phyloP scores from a whole-genome alignment of 2,113 vertebrate species.

The Stictonetta naevosa region DNA sequence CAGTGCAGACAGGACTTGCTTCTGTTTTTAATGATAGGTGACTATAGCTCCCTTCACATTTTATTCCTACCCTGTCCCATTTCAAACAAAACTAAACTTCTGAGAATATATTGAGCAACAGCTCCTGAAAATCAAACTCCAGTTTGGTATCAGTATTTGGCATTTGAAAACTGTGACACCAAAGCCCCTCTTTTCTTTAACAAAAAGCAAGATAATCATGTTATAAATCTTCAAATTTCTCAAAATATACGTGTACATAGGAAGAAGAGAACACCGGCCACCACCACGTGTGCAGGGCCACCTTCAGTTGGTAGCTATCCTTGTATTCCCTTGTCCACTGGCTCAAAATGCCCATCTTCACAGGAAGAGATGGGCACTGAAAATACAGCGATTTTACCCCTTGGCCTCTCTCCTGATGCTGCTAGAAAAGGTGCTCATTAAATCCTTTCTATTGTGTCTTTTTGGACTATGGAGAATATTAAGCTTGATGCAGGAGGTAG shows the following conservation, averaged over 20 bases:
- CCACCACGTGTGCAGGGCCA: background rate
- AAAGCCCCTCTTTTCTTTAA: background rate
- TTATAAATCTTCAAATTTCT: background rate
- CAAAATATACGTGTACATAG: background rate
- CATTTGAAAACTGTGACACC: background rate
- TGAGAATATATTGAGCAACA: background rate
- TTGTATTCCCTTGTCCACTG: background rate
- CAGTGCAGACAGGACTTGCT: background rate
- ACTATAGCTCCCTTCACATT: background rate
- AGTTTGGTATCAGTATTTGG: background rate
- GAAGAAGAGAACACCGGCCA: background rate
- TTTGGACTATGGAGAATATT: background rate
- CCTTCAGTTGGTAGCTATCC: background rate
- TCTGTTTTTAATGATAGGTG: background rate
- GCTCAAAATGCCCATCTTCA: background rate
- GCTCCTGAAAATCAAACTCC: background rate
- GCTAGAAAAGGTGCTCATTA: background rate
- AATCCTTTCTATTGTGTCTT: background rate
- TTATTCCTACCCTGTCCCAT: background rate
- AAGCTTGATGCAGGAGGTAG: background rate
- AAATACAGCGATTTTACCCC: background rate
- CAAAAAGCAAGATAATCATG: background rate
- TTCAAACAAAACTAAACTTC: background rate
- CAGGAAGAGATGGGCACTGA: background rate
- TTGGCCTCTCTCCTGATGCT: background rate